Percentiles rank a stretch among this genome's conserved stretches.
Evolutionary conservation across 2,888 invertebrate species (phyloP).

Genomic region (Trachelus tabidus): DNA sequence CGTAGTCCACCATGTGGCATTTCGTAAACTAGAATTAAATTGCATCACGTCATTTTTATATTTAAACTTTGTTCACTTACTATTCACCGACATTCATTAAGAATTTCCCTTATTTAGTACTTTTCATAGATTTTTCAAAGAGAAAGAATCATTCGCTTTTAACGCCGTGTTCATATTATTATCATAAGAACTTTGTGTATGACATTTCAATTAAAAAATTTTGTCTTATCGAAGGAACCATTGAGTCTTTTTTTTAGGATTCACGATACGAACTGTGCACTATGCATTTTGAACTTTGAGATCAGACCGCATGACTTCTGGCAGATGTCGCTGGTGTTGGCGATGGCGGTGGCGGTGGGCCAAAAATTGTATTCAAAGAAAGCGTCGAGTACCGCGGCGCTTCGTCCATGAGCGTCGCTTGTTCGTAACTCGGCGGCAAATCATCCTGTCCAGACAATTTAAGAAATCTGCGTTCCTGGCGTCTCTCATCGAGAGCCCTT

Average conservation of each 20-base stretch:
- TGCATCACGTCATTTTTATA: background rate
- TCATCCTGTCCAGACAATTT: slow-evolving; percentile 43
- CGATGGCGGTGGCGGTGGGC: slow-evolving; percentile 25
- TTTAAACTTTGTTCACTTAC: background rate
- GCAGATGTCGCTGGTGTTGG: slow-evolving; percentile 7
- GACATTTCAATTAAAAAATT: background rate
- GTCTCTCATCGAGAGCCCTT: slow-evolving; percentile 43
- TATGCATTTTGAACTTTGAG: background rate
- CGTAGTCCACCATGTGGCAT: background rate
- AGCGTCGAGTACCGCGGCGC: slow-evolving; percentile 54
- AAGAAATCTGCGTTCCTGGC: slow-evolving; percentile 41
- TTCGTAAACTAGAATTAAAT: background rate
- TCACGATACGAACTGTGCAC: background rate
- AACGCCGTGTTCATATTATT: too few species aligned
- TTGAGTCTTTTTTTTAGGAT: background rate
- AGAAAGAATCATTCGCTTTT: background rate
- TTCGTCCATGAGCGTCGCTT: slow-evolving; percentile 48
- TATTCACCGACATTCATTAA: background rate
- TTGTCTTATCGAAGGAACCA: background rate
- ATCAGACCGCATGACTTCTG: slow-evolving; percentile 8
- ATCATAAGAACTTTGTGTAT: background rate
- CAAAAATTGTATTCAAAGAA: slow-evolving; percentile 38
- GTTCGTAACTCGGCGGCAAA: slow-evolving; percentile 53
- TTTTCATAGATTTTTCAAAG: background rate
- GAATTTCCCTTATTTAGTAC: background rate